These are phyloP conservation scores for Chelonoidis abingdonii DNA, from an alignment of 2,113 vertebrate species.

Conservation along the genomic window DNA sequence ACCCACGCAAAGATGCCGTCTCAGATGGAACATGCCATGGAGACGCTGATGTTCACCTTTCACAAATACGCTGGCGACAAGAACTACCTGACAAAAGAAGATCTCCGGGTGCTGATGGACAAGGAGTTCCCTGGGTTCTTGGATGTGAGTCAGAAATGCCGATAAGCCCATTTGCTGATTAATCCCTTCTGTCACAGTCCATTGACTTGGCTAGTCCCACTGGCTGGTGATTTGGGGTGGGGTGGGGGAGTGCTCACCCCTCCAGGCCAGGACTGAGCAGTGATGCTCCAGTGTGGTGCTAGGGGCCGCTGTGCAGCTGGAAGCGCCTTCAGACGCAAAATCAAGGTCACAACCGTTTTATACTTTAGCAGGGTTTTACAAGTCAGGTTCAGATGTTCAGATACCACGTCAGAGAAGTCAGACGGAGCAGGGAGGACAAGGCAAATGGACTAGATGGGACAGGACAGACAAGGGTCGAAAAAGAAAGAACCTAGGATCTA, in stretches of 20 bases:
- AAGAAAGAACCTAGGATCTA: not conserved
- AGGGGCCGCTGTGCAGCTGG: no score
- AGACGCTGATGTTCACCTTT: constrained; percentile 80
- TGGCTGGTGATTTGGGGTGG: not conserved
- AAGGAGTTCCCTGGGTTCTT: constrained; percentile 80
- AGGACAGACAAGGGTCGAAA: not conserved
- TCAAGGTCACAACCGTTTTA: not conserved
- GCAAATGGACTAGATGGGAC: not conserved
- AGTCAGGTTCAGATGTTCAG: not conserved
- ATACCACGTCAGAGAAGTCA: not conserved
- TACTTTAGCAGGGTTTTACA: not conserved
- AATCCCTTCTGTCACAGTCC: not conserved
- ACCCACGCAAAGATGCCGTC: constrained; percentile 68
- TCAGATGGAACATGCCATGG: constrained; percentile 82
- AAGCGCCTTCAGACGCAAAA: not conserved
- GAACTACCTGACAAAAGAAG: constrained; percentile 77
- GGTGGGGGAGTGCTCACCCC: not conserved
- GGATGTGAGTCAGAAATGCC: constrained; percentile 67
- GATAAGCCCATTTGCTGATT: no score
- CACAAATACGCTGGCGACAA: constrained; percentile 81
- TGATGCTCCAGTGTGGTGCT: not conserved
- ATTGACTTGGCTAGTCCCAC: not conserved
- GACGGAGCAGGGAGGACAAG: not conserved
- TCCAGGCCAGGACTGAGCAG: not conserved
- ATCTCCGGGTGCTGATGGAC: constrained; percentile 78